These are phyloP conservation scores for Sarcophaga carnaria DNA, from an alignment of 2,888 invertebrate species.

Conservation along the genomic window DNA sequence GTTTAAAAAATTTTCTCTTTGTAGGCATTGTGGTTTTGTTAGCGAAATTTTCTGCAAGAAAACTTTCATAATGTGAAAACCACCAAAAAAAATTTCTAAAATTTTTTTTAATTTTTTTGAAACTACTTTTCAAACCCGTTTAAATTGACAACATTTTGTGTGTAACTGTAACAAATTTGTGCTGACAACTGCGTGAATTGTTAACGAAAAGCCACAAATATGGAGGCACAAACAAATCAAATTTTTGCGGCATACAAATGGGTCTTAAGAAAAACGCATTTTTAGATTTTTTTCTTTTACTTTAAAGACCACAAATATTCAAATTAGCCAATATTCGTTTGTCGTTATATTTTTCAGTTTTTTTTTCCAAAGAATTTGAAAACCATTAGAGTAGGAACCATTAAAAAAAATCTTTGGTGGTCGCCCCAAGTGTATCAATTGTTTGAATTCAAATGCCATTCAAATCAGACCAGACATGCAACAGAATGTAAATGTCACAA, in stretches of 20 bases:
- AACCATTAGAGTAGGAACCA: not conserved
- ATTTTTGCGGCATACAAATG: slow-evolving; percentile 19
- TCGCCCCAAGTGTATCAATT: slow-evolving; percentile 26
- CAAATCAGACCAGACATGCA: slow-evolving; percentile 4
- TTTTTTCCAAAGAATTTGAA: slow-evolving; percentile 19
- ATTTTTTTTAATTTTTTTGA: not conserved
- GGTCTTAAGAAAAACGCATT: not conserved
- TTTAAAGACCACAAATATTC: slow-evolving; percentile 38
- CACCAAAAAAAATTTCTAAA: slow-evolving; percentile 1
- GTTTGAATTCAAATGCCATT: slow-evolving; percentile 40
- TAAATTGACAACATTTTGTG: slow-evolving; percentile 24
- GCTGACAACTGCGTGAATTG: slow-evolving; percentile 46
- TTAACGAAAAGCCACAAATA: slow-evolving; percentile 19
- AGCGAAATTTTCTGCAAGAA: no score
- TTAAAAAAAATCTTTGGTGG: slow-evolving; percentile 46
- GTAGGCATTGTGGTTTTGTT: no score
- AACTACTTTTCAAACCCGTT: slow-evolving; percentile 11
- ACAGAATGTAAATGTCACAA: slow-evolving; percentile 63
- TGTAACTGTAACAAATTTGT: slow-evolving; percentile 17
- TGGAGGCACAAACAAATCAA: slow-evolving; percentile 5
- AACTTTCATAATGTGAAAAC: no score
- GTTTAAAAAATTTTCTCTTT: no score
- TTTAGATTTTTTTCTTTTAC: not conserved
- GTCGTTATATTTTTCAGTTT: no score
- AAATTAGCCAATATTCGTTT: slow-evolving; percentile 4